Evolutionary conservation across 2,113 vertebrate species (phyloP).

Genomic region (Nesogale talazaci): DNA sequence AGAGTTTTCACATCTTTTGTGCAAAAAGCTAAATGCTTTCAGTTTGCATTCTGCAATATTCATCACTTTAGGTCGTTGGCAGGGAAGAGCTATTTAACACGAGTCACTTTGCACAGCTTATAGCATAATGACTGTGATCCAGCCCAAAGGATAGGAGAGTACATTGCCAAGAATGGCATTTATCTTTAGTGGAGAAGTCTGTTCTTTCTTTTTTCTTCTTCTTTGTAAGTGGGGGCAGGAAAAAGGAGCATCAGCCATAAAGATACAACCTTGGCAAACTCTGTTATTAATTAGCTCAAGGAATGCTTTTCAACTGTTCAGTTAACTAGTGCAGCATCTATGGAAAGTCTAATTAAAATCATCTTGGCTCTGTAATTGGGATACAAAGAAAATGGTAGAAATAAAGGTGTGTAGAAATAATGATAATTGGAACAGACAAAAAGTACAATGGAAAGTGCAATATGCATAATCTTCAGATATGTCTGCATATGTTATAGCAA

Average conservation of each 20-base stretch:
- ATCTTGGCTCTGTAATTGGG: constrained; percentile 30
- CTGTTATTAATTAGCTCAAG: constrained; percentile 6
- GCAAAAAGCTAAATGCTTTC: constrained; percentile 13
- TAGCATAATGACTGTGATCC: constrained; percentile 56
- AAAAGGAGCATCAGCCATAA: not conserved
- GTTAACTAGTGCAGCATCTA: constrained; percentile 51
- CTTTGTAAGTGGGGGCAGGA: constrained; percentile 36
- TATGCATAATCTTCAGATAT: not conserved
- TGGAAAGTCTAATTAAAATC: constrained; percentile 62
- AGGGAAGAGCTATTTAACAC: constrained; percentile 60
- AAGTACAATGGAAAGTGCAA: not conserved
- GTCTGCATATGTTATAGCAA: not conserved
- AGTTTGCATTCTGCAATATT: constrained; percentile 53
- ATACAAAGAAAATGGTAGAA: constrained; percentile 64
- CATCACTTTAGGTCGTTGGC: constrained; percentile 50
- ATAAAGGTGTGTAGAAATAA: constrained; percentile 50
- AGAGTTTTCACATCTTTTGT: constrained; percentile 34
- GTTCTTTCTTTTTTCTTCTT: constrained; percentile 14
- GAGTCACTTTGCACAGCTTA: constrained; percentile 67
- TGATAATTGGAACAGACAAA: constrained; percentile 53
- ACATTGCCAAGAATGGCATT: constrained; percentile 63
- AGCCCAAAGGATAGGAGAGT: constrained; percentile 68
- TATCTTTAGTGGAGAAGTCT: constrained; percentile 56
- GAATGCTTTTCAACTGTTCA: constrained; percentile 46
- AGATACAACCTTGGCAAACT: constrained; percentile 44